Evolutionary conservation across 2,888 invertebrate genomes (phyloP).

Genomic region (Augiades crinisus): DNA sequence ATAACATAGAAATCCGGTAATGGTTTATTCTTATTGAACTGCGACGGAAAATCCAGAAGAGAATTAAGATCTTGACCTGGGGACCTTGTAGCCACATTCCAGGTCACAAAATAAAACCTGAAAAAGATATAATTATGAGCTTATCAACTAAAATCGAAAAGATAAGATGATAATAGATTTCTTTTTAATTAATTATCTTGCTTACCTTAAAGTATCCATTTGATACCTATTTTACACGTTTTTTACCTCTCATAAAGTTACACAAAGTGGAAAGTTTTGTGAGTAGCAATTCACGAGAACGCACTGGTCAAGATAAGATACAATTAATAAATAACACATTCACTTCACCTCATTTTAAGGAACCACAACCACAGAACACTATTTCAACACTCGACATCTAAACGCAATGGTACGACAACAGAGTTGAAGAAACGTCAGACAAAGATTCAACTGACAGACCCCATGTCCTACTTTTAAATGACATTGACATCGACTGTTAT

Average conservation of each 20-base stretch:
- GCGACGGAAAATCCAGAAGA: constrained; percentile 84
- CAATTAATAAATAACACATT: constrained; percentile 7
- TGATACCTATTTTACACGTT: constrained; percentile 11
- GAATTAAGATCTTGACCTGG: constrained; percentile 88
- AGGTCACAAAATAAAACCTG: constrained; percentile 92
- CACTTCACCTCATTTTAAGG: constrained; percentile 9
- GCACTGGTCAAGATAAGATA: constrained; percentile 20
- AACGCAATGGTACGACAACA: neutral
- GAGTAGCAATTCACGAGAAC: neutral
- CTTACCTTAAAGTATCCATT: constrained; percentile 38
- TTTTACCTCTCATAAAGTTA: neutral
- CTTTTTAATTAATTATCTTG: constrained; percentile 13
- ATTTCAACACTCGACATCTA: neutral
- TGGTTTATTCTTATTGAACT: constrained; percentile 81
- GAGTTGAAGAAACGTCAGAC: neutral
- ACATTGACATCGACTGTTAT: too few relatives aligned
- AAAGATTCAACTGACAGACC: too few relatives aligned
- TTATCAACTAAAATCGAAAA: neutral
- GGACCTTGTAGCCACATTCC: constrained; percentile 93
- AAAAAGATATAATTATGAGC: constrained; percentile 36
- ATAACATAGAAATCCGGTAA: constrained; percentile 93
- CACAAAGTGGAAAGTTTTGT: neutral
- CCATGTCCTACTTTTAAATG: too few relatives aligned
- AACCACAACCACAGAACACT: too few relatives aligned
- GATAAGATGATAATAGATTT: neutral